These are phyloP conservation scores for Alethe diademata DNA, from an alignment of 2,113 vertebrate genomes.

Conservation along the genomic window DNA sequence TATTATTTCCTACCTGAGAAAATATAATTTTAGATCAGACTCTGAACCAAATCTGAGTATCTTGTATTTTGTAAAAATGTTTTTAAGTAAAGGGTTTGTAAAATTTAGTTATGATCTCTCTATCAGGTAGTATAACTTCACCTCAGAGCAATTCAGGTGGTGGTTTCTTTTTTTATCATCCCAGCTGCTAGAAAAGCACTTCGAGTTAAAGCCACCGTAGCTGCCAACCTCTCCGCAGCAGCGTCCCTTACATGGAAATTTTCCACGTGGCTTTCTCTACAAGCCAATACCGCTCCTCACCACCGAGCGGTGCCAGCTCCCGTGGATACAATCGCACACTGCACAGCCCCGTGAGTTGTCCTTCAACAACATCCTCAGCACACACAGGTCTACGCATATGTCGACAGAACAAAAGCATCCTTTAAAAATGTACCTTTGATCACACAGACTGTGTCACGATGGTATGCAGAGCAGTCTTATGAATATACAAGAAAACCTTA, in stretches of 20 bases:
- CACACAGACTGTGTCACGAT: neutral
- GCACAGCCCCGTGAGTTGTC: neutral
- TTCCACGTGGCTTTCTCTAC: neutral
- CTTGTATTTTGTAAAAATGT: neutral
- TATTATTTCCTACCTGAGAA: neutral
- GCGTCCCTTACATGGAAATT: slow-evolving; percentile 46
- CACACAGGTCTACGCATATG: neutral
- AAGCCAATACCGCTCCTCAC: neutral
- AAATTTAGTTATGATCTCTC: neutral
- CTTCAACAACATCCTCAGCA: neutral
- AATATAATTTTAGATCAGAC: neutral
- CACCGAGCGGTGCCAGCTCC: slow-evolving; percentile 31
- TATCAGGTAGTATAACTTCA: neutral
- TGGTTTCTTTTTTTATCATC: neutral
- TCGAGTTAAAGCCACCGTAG: neutral
- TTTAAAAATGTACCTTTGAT: slow-evolving; percentile 15
- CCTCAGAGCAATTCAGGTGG: neutral
- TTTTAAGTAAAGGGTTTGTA: neutral
- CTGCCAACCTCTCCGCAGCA: neutral
- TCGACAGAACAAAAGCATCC: neutral
- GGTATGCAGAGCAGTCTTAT: neutral
- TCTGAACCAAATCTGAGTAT: neutral
- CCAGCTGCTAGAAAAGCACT: neutral
- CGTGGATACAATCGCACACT: neutral
- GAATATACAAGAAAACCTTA: neutral